phyloP scores from a whole-genome alignment of 2,797 vertebrate genomes.

The Lutjanus argentimaculatus region DNA sequence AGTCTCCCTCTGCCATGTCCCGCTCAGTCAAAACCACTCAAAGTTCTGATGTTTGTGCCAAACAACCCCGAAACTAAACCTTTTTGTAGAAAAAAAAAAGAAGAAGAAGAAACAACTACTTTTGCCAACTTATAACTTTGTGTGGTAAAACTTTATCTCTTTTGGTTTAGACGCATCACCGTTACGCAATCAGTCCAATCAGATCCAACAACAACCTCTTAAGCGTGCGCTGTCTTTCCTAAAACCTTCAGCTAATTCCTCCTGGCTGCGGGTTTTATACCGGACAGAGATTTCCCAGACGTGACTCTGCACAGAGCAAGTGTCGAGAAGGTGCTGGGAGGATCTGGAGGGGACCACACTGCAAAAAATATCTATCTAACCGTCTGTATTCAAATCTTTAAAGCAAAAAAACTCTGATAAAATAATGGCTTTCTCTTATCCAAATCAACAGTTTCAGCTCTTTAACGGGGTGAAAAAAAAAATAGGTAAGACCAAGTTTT shows the following conservation, averaged over 20 bases:
- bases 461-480: rapidly evolving
- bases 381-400: background rate
- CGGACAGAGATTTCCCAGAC: constrained; percentile 29
- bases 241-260: constrained; percentile 21
- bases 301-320: constrained; percentile 44
- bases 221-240: background rate
- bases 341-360: constrained; percentile 54
- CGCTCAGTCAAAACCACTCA: constrained; percentile 16
- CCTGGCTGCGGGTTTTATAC: constrained; percentile 79
- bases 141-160: constrained; percentile 25
- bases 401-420: background rate
- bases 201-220: constrained; percentile 7
- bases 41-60: constrained; percentile 6
- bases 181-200: constrained; percentile 42
- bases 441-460: rapidly evolving
- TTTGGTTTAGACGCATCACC: constrained; percentile 53
- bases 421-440: rapidly evolving
- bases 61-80: background rate
- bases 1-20: constrained; percentile 88
- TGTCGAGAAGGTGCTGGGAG: constrained; percentile 78
- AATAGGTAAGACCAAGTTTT: no score
- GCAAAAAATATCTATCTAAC: constrained; percentile 39
- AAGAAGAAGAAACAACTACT: no score
- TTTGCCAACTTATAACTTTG: background rate
- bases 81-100: no score